These are phyloP conservation scores for Glyptemys insculpta DNA, from an alignment of 2,797 vertebrate genomes.

Conservation along the genomic window DNA sequence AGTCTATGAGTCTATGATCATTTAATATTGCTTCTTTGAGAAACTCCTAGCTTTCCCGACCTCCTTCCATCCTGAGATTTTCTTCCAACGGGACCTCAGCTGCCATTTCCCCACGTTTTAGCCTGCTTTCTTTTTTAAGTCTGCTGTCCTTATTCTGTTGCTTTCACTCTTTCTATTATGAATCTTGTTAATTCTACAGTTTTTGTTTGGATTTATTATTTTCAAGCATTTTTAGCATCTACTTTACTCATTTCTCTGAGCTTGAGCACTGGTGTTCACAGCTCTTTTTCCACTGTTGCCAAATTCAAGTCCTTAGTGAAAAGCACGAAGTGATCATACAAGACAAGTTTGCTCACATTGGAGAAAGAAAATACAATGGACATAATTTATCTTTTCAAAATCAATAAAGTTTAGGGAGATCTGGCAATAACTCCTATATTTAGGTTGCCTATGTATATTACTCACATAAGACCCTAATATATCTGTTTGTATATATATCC, in stretches of 20 bases:
- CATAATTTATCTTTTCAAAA: background rate
- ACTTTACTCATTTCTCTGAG: background rate
- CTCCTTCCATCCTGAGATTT: background rate
- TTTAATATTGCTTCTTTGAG: background rate
- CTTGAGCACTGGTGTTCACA: background rate
- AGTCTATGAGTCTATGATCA: too few relatives aligned
- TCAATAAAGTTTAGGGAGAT: background rate
- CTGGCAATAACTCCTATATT: background rate
- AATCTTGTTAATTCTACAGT: background rate
- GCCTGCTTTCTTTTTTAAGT: background rate
- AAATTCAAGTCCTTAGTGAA: background rate
- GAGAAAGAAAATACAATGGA: background rate
- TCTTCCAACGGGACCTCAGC: background rate
- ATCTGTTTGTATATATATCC: background rate
- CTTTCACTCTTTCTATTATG: background rate
- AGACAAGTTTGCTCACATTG: background rate
- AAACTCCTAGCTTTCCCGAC: background rate
- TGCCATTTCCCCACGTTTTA: background rate
- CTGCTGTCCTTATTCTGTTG: background rate
- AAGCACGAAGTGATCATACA: background rate
- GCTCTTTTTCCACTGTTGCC: background rate
- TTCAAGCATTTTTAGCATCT: background rate
- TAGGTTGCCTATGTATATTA: background rate
- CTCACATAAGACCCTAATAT: background rate
- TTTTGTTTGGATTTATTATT: background rate